These are phyloP conservation scores for Tricholauxania praeusta DNA, from an alignment of 2,888 invertebrate genomes.

Conservation along the genomic window DNA sequence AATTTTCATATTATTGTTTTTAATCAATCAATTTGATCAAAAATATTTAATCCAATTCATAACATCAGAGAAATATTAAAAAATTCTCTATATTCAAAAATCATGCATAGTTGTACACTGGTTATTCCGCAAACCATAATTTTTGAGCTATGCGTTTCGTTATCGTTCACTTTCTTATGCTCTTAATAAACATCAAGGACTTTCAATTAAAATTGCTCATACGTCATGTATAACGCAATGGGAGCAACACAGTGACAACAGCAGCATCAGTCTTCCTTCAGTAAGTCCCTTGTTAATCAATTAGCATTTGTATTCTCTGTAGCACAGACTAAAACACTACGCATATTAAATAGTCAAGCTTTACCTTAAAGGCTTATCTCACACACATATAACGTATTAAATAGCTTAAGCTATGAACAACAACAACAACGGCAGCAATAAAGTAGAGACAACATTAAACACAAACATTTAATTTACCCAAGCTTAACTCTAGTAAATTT, in stretches of 20 bases:
- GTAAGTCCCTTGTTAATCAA: conserved; percentile 15
- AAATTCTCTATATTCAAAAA: too few species aligned
- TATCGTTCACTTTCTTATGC: background rate
- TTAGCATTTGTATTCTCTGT: background rate
- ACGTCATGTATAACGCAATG: conserved; percentile 1
- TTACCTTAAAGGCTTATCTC: conserved; percentile 7
- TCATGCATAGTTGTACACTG: too few species aligned
- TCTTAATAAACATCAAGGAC: background rate
- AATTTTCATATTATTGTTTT: too few species aligned
- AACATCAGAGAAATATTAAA: too few species aligned
- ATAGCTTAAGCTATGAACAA: background rate
- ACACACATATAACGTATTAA: too few species aligned
- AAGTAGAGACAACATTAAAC: conserved; percentile 5
- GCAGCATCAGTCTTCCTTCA: background rate
- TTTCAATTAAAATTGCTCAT: background rate
- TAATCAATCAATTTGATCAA: too few species aligned
- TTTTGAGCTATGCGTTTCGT: background rate
- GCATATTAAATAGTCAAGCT: conserved; percentile 7
- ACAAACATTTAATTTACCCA: conserved; percentile 15
- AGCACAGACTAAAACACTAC: background rate
- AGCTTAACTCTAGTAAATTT: conserved; percentile 19
- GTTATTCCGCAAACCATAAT: too few species aligned
- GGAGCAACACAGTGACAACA: too few species aligned
- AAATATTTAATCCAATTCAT: too few species aligned
- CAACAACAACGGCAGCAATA: background rate